Evolutionary conservation across 2,797 vertebrate species (phyloP).

Genomic region (Cyprinodon diabolis): DNA sequence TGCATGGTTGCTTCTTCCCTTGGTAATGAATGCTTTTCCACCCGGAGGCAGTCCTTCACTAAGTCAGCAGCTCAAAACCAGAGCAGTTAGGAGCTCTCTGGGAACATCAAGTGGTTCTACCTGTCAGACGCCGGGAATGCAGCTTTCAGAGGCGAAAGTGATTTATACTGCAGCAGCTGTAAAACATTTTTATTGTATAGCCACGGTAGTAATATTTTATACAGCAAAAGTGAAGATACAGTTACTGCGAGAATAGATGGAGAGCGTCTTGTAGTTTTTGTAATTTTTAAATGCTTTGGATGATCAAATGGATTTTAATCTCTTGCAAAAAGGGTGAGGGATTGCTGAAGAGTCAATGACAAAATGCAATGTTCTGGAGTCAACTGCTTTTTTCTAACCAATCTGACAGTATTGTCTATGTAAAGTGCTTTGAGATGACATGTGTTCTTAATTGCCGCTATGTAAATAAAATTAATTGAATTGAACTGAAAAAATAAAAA

Average conservation of each 20-base stretch:
- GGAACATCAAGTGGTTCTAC: constrained; percentile 24
- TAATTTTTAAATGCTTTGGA: too few species aligned
- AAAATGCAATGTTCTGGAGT: too few species aligned
- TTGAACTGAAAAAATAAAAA: too few species aligned
- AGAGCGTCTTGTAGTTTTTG: neutral
- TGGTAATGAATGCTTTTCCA: constrained; percentile 60
- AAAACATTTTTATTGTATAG: neutral
- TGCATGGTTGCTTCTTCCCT: constrained; percentile 58
- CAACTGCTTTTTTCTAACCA: too few species aligned
- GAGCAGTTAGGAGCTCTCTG: constrained; percentile 46
- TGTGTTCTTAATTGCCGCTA: too few species aligned
- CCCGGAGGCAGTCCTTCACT: constrained; percentile 24
- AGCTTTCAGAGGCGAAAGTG: constrained; percentile 14
- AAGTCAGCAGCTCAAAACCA: constrained; percentile 38
- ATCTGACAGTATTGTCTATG: too few species aligned
- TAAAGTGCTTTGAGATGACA: too few species aligned
- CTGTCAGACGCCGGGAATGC: constrained; percentile 8
- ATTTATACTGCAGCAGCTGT: constrained; percentile 20
- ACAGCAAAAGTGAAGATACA: neutral
- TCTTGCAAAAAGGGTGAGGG: too few species aligned
- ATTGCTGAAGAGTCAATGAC: too few species aligned
- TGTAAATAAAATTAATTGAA: too few species aligned
- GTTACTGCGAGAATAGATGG: neutral
- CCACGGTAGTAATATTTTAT: neutral
- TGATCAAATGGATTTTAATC: too few species aligned